Percentiles rank a stretch among this genome's conserved stretches.
phyloP scores from a whole-genome alignment of 2,113 vertebrate species.

The Ciconia stormi region DNA sequence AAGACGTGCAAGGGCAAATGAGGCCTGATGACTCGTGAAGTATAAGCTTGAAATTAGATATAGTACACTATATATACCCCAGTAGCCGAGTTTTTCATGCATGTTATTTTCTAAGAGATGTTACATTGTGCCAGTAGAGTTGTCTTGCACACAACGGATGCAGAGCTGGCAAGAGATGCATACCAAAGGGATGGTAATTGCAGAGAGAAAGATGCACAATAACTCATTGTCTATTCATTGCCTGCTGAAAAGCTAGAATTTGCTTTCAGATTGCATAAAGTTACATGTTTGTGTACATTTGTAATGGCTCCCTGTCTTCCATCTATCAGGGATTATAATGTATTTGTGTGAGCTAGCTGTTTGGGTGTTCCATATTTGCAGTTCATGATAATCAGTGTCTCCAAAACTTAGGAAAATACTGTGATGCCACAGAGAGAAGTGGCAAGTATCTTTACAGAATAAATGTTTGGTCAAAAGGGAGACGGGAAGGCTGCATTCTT shows the following conservation, averaged over 20 bases:
- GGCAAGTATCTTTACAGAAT: neutral
- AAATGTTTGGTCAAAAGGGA: neutral
- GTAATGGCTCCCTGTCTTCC: neutral
- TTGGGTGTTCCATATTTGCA: neutral
- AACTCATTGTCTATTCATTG: neutral
- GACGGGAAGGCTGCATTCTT: neutral
- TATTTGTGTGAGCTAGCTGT: neutral
- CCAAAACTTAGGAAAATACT: fast-evolving
- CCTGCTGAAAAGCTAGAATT: neutral
- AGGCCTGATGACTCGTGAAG: neutral
- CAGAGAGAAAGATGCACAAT: neutral
- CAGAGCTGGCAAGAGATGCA: neutral
- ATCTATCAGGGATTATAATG: neutral
- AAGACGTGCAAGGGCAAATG: neutral
- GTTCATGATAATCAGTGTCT: fast-evolving
- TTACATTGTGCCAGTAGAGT: neutral
- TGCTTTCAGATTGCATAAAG: neutral
- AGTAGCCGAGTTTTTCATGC: neutral
- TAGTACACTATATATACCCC: fast-evolving
- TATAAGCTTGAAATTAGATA: neutral
- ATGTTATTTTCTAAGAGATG: neutral
- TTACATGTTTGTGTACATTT: fast-evolving
- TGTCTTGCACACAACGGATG: fast-evolving
- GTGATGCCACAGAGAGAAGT: neutral
- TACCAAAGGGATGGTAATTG: neutral